Base-by-base conservation (phyloP, 2,797 vertebrate genomes). In the Scomberomorus guttatus region DNA sequence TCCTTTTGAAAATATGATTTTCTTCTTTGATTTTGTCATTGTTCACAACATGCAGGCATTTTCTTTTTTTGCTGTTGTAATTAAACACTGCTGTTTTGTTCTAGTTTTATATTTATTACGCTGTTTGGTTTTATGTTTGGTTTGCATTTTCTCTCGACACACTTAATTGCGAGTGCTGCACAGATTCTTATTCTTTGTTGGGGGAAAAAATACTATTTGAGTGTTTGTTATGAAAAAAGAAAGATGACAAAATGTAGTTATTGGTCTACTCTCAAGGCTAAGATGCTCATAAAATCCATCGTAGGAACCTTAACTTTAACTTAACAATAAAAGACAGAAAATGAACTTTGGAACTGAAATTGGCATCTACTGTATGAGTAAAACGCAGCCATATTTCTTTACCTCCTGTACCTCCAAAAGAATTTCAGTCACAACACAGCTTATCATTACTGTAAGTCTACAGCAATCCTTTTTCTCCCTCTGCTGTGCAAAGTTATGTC, bases 1-100 rank as follows among this genome's bases (percentile, higher is more conserved):
- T 84, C 72, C 34, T 72, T 84, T 72, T 82, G 22, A 77, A 68
- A 72, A 54, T 72, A 50, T 37, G 0, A 29, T 56, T 72, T 58
- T 52, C 25, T 55, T 57, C 48, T 62, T 52, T 12, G 57, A 14
- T 64, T 79, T 74, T 71, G 46, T 48, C 46, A 48, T 18, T 20
- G 44, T 37, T 37, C 15, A 57, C 42, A 29, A 51, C 65, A 59
- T 72, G 14, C 10, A 25, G 59, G 5, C 51, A n/a, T 60, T 64
- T 60, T 77, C 6, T 37, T 67, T 20, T 20, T 71, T 29, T 52
- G 6, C 22, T 39, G 4, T 39, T 42, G 39, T 42, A 42, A 42
- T 42, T 42, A 42, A 42, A 42, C 39, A 42, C 12, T 42, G 12
- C 39, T 42, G 39, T 37, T 59, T 58, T 25, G 3, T 32, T 42